Percentiles rank a stretch among this genome's conserved stretches.
Conservation (phyloP, 2,888 invertebrate genomes). For the Tiphia femorata region DNA sequence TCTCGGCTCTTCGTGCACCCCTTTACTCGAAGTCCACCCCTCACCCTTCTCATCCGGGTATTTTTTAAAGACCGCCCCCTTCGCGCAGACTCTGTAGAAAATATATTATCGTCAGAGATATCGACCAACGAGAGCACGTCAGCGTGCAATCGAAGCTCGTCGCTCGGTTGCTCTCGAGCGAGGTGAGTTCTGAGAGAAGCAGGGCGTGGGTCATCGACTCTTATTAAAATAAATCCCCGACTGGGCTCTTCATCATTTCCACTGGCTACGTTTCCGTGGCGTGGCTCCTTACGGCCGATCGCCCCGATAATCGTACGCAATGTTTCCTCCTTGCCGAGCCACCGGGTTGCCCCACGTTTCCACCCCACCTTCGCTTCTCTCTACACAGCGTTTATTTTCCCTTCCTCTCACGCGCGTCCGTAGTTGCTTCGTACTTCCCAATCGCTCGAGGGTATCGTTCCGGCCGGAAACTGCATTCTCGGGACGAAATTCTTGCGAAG, state of each 20-base stretch:
- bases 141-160: neutral
- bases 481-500: slow-evolving; percentile 21
- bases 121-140: neutral
- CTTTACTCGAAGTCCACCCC: too few relatives aligned
- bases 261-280: slow-evolving; percentile 17
- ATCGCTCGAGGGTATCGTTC: slow-evolving; percentile 15
- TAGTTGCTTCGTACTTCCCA: slow-evolving; percentile 1
- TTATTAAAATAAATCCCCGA: neutral
- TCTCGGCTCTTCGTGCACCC: neutral
- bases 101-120: too few relatives aligned
- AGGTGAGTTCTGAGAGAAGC: neutral
- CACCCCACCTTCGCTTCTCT: slow-evolving; percentile 12
- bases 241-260: slow-evolving; percentile 21
- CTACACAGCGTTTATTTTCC: neutral
- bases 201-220: slow-evolving; percentile 3
- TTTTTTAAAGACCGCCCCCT: too few relatives aligned
- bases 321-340: slow-evolving; percentile 14
- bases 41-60: too few relatives aligned
- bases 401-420: neutral
- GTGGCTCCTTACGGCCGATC: slow-evolving; percentile 17
- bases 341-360: neutral
- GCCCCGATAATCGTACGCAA: slow-evolving; percentile 22
- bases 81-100: neutral
- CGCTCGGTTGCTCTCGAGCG: neutral
- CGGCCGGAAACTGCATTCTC: slow-evolving; percentile 22